Base-by-base conservation (phyloP, 2,888 invertebrate species). In the Microdon myrmicae region DNA sequence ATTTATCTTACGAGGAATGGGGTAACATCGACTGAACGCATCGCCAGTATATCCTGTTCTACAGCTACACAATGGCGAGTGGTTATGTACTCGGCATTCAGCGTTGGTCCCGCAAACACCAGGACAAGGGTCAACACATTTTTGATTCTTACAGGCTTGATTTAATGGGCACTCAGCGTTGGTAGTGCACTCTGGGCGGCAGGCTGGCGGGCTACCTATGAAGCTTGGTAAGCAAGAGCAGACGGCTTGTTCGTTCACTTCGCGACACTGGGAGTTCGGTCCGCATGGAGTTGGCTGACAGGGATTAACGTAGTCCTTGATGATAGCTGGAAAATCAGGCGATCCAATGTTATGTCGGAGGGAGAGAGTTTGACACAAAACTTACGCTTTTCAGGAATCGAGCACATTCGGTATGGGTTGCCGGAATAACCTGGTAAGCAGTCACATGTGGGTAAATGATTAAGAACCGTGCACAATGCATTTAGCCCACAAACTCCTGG, bases 21-120 rank as follows among this genome's bases (percentile, higher is more conserved):
- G 77, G 67, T 81, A 81, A 71, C 88, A 88, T 70, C 83, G 82
- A 1, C 84, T 83, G 73, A 91, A 90, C 32, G 91, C 89, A 81
- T 91, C 89, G 67, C 91, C 90, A 69, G 87, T 87, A 71, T 84
- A 89, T 26, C 86, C 86, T 67, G 75, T 77, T 29, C 81, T 82
- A 73, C 92, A 92, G 45, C 84, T 85, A 75, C 92, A 92, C 67
- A 90, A 85, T 1, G 92, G 90, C 66, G 87, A 87, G 74, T 92
- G 92, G 72, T 90, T 89, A 29, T 87, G 82, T 2, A 90, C 88
- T 74, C 84, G 83, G 71, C 91, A 91, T 66, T 85, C 83, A 3
- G 90, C 86, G 70, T 86, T 86, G 43, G 83, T 80, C 23, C 86
- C 86, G 69, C 86, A 87, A 2, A 82, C 79, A 19, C 82, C 83